Percentiles rank a stretch among this genome's conserved stretches.
These are phyloP conservation scores for Platyrinchus mystaceus DNA, from an alignment of 2,797 vertebrate species.

Conservation along the genomic window DNA sequence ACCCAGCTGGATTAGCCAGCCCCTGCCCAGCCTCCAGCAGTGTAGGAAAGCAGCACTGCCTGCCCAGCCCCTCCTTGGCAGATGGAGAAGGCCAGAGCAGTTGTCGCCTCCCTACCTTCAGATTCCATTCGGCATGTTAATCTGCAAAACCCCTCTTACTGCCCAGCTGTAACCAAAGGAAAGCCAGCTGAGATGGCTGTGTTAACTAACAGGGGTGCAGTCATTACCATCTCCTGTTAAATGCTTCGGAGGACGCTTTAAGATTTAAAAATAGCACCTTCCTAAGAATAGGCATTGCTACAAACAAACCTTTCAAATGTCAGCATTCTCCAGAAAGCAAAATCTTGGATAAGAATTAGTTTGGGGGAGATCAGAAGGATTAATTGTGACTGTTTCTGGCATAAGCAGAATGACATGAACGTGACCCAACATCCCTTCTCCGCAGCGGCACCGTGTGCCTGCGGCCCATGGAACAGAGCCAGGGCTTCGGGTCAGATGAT, in stretches of 20 bases:
- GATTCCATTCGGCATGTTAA: neutral
- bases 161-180: neutral
- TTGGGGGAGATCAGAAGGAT: neutral
- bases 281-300: accelerated
- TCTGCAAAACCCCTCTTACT: neutral
- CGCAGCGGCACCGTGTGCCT: accelerated
- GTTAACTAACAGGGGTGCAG: neutral
- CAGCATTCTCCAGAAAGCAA: neutral
- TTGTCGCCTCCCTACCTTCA: neutral
- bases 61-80: neutral
- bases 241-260: neutral
- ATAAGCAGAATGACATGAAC: accelerated
- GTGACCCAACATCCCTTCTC: accelerated
- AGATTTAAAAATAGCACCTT: neutral
- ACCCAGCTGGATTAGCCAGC: neutral
- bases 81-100: neutral
- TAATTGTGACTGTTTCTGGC: neutral
- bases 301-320: neutral
- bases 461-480: neutral
- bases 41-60: neutral
- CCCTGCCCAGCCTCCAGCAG: neutral
- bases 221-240: neutral
- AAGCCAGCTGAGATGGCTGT: neutral
- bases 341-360: neutral
- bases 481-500: accelerated